These are phyloP conservation scores for Manis crassicaudata DNA, from an alignment of 2,797 vertebrate species.

Conservation along the genomic window DNA sequence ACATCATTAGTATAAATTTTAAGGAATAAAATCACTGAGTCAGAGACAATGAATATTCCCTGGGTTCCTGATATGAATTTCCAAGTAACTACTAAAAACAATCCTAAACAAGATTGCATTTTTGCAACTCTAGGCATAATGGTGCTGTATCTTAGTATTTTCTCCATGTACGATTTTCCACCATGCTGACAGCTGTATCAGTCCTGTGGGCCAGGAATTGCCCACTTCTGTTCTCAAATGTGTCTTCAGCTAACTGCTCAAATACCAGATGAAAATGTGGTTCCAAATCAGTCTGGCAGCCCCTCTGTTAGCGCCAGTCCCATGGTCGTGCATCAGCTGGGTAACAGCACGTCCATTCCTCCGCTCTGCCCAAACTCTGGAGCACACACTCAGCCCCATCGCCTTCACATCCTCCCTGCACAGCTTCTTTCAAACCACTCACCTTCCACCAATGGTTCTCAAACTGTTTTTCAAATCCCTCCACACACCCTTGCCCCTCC, in stretches of 20 bases:
- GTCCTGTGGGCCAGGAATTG: neutral
- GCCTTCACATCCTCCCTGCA: neutral
- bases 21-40: neutral
- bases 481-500: neutral
- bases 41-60: constrained; percentile 11
- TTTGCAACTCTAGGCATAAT: constrained; percentile 18
- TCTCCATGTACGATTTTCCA: neutral
- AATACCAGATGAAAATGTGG: neutral
- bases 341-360: accelerated
- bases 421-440: neutral
- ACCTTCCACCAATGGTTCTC: neutral
- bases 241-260: neutral
- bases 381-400: neutral
- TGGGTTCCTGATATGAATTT: neutral
- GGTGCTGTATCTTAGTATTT: neutral
- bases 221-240: neutral
- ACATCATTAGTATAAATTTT: neutral
- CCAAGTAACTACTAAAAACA: constrained; percentile 15
- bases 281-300: neutral
- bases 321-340: neutral
- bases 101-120: neutral
- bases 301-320: neutral
- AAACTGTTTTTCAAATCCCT: neutral
- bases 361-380: neutral
- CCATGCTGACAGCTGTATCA: neutral